Percentiles rank a stretch among this genome's conserved stretches.
Evolutionary conservation across 1,140 invertebrate genomes (phyloP).

Genomic region (Acromyrmex echinatior): DNA sequence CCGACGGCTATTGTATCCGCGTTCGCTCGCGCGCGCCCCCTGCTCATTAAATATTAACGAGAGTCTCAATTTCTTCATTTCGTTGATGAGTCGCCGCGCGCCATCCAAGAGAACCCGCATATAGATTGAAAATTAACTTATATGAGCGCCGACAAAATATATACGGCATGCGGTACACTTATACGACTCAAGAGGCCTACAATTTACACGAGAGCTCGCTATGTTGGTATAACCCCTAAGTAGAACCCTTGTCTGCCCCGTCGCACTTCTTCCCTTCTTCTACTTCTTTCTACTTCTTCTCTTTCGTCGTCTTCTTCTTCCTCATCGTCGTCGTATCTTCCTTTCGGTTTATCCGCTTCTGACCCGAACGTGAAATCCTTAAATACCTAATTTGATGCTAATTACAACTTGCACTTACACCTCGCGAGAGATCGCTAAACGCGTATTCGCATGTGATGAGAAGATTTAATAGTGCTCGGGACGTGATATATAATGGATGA

Average conservation of each 20-base stretch:
- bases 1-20: conserved; percentile 79
- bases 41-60: conserved; percentile 87
- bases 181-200: conserved; percentile 82
- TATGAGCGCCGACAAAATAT: conserved; percentile 86
- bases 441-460: conserved; percentile 44
- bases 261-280: not conserved
- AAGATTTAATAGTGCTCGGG: not conserved
- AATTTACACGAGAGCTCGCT: conserved; percentile 81
- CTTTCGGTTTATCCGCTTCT: conserved; percentile 34
- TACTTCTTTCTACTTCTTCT: conserved; percentile 1
- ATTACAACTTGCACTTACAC: conserved; percentile 78
- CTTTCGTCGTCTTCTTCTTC: not conserved
- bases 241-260: conserved; percentile 74
- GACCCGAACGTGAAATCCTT: conserved; percentile 81
- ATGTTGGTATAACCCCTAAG: conserved; percentile 82
- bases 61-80: conserved; percentile 87
- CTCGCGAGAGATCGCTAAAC: conserved; percentile 23
- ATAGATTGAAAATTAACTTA: conserved; percentile 88
- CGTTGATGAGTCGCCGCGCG: conserved; percentile 84
- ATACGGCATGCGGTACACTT: conserved; percentile 79
- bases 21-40: conserved; percentile 40
- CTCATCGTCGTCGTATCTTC: not conserved
- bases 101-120: conserved; percentile 84
- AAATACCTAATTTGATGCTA: conserved; percentile 86
- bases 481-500: not conserved